phyloP scores from a whole-genome alignment of 2,888 invertebrate species.

The Xestobium rufovillosum region DNA sequence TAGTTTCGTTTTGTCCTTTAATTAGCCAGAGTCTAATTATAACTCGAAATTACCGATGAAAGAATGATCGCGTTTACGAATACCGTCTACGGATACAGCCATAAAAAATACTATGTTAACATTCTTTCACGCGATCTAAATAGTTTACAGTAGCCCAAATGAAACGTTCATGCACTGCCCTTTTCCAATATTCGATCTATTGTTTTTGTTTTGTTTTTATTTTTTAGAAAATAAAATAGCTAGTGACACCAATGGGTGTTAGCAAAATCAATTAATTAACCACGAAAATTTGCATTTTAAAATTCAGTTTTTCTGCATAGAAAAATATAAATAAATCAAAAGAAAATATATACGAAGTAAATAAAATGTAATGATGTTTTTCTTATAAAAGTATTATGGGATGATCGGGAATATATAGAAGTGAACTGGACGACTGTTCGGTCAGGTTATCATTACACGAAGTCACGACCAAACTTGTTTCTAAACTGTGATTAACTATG shows the following conservation, averaged over 20 bases:
- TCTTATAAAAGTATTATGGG: too few species aligned
- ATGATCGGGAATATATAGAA: too few species aligned
- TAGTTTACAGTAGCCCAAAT: constrained; percentile 27
- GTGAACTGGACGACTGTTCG: constrained; percentile 30
- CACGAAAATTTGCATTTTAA: too few species aligned
- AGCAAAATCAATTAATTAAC: too few species aligned
- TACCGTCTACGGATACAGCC: constrained; percentile 28
- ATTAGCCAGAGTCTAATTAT: constrained; percentile 36
- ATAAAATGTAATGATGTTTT: too few species aligned
- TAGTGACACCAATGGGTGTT: too few species aligned
- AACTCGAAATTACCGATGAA: constrained; percentile 34
- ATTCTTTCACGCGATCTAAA: constrained; percentile 34
- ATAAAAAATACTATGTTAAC: constrained; percentile 32
- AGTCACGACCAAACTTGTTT: constrained; percentile 35
- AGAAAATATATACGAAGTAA: too few species aligned
- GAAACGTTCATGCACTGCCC: constrained; percentile 5
- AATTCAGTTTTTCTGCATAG: too few species aligned
- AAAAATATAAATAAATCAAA: constrained; percentile 5
- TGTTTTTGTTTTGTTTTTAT: too few species aligned
- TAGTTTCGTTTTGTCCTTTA: constrained; percentile 30
- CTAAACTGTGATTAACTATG: constrained; percentile 34
- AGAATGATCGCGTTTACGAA: constrained; percentile 34
- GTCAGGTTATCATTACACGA: constrained; percentile 34
- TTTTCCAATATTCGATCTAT: too few species aligned
- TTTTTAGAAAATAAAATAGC: too few species aligned